Percentiles rank a stretch among this genome's conserved stretches.
Conservation (phyloP, 2,888 invertebrate genomes). For the Chrysolina haemoptera region DNA sequence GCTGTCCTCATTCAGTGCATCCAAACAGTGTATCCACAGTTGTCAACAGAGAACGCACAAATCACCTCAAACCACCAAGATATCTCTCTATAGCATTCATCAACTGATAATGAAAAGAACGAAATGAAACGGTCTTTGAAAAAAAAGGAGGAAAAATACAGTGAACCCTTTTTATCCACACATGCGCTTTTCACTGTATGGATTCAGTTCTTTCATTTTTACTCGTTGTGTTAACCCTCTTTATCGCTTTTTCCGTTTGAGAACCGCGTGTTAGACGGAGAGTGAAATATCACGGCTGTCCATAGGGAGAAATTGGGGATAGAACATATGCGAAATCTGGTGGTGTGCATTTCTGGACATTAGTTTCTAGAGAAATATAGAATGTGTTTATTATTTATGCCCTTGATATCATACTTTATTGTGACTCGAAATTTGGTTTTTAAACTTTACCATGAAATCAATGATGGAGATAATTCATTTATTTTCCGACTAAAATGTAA, state of each 20-base stretch:
- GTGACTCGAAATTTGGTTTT: too few relatives aligned
- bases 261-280: constrained; percentile 36
- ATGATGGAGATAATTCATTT: too few relatives aligned
- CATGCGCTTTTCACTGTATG: constrained; percentile 58
- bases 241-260: constrained; percentile 48
- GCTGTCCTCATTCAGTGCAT: background rate
- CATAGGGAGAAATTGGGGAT: constrained; percentile 26
- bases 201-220: constrained; percentile 61
- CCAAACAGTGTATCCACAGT: constrained; percentile 15
- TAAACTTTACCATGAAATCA: too few relatives aligned
- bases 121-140: constrained; percentile 49
- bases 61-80: constrained; percentile 31
- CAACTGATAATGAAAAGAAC: constrained; percentile 55
- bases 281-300: constrained; percentile 23
- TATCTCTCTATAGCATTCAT: constrained; percentile 50
- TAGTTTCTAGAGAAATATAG: background rate
- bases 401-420: too few relatives aligned
- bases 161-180: constrained; percentile 53
- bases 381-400: background rate
- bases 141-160: constrained; percentile 48
- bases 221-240: constrained; percentile 55
- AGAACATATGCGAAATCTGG: constrained; percentile 22
- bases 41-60: constrained; percentile 26
- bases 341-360: background rate
- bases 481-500: too few relatives aligned